Evolutionary conservation across 2,797 vertebrate genomes (phyloP).

Genomic region (Apodemus agrarius): DNA sequence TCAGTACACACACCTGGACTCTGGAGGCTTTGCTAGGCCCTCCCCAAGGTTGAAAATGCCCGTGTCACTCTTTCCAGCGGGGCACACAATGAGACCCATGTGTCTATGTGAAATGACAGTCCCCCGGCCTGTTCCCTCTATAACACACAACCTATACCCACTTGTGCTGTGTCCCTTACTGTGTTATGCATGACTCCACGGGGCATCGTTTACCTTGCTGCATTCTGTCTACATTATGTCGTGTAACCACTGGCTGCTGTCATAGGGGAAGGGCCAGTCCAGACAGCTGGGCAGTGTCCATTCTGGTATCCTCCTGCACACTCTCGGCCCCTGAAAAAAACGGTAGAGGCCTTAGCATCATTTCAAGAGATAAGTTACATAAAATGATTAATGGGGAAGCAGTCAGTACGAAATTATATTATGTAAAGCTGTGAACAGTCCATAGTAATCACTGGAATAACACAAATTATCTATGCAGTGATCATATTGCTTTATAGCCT

Average conservation of each 20-base stretch:
- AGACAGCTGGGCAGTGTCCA: not conserved
- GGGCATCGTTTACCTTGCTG: not conserved
- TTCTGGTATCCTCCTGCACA: not conserved
- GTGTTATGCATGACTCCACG: not conserved
- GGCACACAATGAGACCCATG: not conserved
- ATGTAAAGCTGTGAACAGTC: not conserved
- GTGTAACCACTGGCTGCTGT: not conserved
- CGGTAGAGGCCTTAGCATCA: not conserved
- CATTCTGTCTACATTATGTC: not conserved
- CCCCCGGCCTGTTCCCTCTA: not conserved
- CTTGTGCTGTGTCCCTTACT: not conserved
- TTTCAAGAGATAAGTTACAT: not conserved
- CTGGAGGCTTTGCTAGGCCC: not conserved
- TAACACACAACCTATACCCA: not conserved
- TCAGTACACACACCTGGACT: not conserved
- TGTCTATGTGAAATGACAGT: not conserved
- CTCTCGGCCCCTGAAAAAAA: not conserved
- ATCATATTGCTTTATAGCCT: not conserved
- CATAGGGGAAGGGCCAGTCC: not conserved
- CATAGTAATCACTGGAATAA: not conserved
- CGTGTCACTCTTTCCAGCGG: not conserved
- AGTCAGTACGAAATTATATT: not conserved
- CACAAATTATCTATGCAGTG: not conserved
- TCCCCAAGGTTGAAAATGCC: not conserved
- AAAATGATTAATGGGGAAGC: not conserved